Conservation (phyloP, 2,113 vertebrate species). For the Paradisaea rubra region DNA sequence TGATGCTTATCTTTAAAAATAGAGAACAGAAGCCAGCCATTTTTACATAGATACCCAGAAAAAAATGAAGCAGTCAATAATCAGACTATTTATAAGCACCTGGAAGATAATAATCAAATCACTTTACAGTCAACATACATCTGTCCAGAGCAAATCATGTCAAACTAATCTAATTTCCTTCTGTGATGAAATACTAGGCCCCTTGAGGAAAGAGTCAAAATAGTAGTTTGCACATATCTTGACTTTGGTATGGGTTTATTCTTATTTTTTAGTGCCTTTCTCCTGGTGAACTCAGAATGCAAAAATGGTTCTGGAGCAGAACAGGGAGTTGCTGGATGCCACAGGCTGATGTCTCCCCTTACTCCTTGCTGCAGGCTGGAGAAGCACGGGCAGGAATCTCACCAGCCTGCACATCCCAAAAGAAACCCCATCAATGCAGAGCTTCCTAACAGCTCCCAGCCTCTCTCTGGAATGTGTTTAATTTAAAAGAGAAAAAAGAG, state of each 20-base stretch:
- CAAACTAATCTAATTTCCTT: conserved; percentile 9
- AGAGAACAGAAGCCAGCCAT: neutral
- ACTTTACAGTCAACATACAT: neutral
- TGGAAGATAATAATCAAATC: neutral
- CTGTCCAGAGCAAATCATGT: neutral
- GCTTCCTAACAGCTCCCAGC: conserved; percentile 21
- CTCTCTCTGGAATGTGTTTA: conserved; percentile 55
- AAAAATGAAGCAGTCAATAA: neutral
- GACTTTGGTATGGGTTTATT: neutral
- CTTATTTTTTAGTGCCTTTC: neutral
- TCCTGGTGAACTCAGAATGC: neutral
- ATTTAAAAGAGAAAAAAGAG: conserved; percentile 49
- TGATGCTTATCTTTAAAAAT: neutral
- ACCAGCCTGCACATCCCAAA: neutral
- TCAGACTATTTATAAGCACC: neutral
- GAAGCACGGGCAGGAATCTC: neutral
- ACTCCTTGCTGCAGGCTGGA: neutral
- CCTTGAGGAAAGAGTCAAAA: neutral
- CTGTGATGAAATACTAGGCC: neutral
- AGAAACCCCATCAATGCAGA: neutral
- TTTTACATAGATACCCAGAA: neutral
- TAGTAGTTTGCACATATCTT: neutral
- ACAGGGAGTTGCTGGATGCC: neutral
- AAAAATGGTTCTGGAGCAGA: neutral
- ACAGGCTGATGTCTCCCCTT: neutral